Conservation (phyloP, 2,888 invertebrate genomes). For the Watsonalla binaria region DNA sequence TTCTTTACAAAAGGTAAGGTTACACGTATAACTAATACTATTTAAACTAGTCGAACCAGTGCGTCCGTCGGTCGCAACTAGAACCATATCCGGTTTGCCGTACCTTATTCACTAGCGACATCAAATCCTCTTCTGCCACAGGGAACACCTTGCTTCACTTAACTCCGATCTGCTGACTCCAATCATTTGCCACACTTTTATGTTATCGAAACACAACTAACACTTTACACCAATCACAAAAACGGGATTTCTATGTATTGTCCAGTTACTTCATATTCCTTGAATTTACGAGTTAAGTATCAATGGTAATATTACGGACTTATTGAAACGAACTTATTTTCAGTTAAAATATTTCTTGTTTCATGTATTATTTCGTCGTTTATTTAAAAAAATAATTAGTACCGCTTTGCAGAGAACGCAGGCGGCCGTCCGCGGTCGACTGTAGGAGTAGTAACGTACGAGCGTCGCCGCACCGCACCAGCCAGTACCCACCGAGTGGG, state of each 20-base stretch:
- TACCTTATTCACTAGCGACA: constrained; percentile 69
- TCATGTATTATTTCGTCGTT: constrained; percentile 32
- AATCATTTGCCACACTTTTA: constrained; percentile 40
- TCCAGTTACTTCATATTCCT: neutral
- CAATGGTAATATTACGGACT: neutral
- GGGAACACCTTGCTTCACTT: constrained; percentile 47
- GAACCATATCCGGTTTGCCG: constrained; percentile 69
- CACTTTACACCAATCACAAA: constrained; percentile 65
- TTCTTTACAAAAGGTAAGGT: constrained; percentile 36
- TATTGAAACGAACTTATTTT: constrained; percentile 12
- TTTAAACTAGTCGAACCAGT: constrained; percentile 59
- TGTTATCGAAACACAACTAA: constrained; percentile 50
- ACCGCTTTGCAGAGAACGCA: constrained; percentile 43
- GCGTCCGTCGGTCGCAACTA: constrained; percentile 35
- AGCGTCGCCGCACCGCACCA: constrained; percentile 38
- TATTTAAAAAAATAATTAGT: constrained; percentile 32
- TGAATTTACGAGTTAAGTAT: neutral
- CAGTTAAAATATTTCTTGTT: constrained; percentile 28
- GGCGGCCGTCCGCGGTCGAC: constrained; percentile 65
- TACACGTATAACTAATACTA: constrained; percentile 40
- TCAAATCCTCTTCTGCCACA: constrained; percentile 55
- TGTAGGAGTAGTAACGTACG: constrained; percentile 60
- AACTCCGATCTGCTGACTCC: constrained; percentile 31
- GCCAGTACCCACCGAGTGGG: constrained; percentile 57
- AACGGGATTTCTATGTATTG: constrained; percentile 24